Evolutionary conservation across 1,140 invertebrate species (phyloP).

Genomic region (Parasteatoda tepidariorum): DNA sequence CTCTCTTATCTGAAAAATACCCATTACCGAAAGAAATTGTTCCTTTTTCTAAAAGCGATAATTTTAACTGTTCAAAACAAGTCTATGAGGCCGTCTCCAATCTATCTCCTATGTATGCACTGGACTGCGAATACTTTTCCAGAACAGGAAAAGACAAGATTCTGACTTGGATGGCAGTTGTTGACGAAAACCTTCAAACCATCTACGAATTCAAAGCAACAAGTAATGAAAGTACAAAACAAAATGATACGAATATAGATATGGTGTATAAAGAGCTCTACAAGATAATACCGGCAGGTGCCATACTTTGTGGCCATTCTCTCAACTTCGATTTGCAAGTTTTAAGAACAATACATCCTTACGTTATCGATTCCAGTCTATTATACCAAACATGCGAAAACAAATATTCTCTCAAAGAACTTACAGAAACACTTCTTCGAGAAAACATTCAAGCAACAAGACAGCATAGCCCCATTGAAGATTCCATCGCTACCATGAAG

Average conservation of each 20-base stretch:
- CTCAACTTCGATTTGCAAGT: conserved; percentile 88
- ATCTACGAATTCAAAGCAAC: neutral
- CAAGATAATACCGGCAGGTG: conserved; percentile 82
- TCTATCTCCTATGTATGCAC: neutral
- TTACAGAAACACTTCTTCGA: neutral
- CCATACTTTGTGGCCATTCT: conserved; percentile 93
- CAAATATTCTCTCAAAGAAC: neutral
- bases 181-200: neutral
- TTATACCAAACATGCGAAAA: conserved; percentile 69
- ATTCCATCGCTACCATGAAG: neutral
- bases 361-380: conserved; percentile 92
- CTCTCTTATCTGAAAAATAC: neutral
- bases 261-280: conserved; percentile 84
- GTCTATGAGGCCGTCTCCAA: neutral
- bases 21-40: neutral
- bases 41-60: neutral
- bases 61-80: neutral
- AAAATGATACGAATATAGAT: conserved; percentile 70
- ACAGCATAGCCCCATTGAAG: neutral
- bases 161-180: neutral
- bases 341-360: conserved; percentile 93
- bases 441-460: neutral
- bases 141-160: neutral
- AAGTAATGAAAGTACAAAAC: neutral
- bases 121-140: neutral